These are phyloP conservation scores for Chaitophorus viminalis DNA, from an alignment of 2,888 invertebrate species.

Conservation along the genomic window DNA sequence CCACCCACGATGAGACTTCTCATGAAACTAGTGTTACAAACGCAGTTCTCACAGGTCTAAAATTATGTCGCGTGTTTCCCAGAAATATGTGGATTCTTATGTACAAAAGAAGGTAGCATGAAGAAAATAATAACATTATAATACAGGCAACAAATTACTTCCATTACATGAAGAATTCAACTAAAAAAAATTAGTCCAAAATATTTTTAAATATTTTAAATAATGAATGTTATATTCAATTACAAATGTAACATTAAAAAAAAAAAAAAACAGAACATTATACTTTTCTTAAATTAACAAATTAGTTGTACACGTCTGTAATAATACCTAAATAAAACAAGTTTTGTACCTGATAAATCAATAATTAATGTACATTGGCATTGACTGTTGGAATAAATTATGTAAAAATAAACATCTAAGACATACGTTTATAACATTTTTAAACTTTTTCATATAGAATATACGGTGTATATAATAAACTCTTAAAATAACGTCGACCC, in stretches of 20 bases:
- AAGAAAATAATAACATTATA: not conserved
- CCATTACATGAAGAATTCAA: not conserved
- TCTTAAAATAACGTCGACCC: conserved; percentile 32
- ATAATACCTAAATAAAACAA: not conserved
- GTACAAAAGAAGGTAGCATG: not conserved
- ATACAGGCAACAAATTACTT: not conserved
- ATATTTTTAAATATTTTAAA: not conserved
- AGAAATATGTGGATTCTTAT: not conserved
- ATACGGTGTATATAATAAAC: not conserved
- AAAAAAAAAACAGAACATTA: not conserved
- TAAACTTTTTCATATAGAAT: not conserved
- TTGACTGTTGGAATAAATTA: not conserved
- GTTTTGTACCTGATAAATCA: not conserved
- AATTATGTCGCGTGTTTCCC: conserved; percentile 10
- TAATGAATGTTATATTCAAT: not conserved
- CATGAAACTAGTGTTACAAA: conserved; percentile 17
- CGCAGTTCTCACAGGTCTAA: conserved; percentile 7
- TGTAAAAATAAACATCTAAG: not conserved
- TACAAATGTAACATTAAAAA: no score
- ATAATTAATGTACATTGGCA: not conserved
- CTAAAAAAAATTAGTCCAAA: not conserved
- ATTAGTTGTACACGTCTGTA: not conserved
- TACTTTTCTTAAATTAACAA: not conserved
- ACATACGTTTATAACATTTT: not conserved
- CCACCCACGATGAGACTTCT: conserved; percentile 42